Evolutionary conservation across 2,888 invertebrate species (phyloP).

Genomic region (Callyntrura guangdongensis): DNA sequence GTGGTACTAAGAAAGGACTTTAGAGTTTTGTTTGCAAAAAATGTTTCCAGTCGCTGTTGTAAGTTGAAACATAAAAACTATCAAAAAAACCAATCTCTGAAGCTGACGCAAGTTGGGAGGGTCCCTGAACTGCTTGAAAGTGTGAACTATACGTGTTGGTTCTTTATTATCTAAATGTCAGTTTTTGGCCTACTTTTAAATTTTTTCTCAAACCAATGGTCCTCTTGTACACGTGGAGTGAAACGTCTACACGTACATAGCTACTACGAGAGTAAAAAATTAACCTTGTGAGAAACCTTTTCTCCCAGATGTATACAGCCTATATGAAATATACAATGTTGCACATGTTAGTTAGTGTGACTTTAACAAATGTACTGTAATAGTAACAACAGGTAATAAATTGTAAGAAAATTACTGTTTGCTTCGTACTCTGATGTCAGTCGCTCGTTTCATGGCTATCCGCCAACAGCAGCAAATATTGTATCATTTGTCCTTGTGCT

Average conservation of each 20-base stretch:
- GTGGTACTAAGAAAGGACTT: background rate
- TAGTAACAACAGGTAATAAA: no score
- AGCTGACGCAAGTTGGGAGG: background rate
- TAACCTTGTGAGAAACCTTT: no score
- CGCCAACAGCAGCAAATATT: background rate
- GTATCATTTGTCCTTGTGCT: background rate
- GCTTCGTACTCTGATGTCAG: background rate
- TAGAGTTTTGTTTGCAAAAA: background rate
- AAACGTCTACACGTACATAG: background rate
- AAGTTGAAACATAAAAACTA: background rate
- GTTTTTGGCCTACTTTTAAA: constrained; percentile 44
- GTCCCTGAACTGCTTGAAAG: background rate
- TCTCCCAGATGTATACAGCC: no score
- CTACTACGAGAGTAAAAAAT: background rate
- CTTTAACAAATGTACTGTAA: no score
- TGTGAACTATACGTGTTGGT: constrained; percentile 32
- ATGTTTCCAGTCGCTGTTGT: background rate
- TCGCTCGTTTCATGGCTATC: background rate
- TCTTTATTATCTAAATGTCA: background rate
- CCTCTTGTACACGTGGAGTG: background rate
- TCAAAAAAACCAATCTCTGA: background rate
- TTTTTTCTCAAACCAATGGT: background rate
- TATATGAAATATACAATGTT: no score
- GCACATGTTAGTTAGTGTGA: no score
- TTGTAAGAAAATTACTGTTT: background rate